Percentiles rank a stretch among this genome's conserved stretches.
phyloP scores from a whole-genome alignment of 2,888 invertebrate genomes.

The Philaethria dido region DNA sequence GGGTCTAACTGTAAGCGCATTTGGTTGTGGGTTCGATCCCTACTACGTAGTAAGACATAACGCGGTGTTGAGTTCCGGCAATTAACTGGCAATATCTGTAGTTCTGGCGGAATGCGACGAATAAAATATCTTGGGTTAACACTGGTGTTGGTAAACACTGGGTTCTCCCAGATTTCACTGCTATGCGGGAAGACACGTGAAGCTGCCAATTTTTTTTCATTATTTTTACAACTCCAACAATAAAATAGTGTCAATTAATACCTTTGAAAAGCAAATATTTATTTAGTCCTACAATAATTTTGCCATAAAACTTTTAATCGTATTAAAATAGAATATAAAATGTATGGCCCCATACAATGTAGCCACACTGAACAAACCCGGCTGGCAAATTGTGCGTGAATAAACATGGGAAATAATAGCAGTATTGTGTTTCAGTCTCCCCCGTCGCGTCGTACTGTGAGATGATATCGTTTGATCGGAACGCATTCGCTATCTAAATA shows the following conservation, averaged over 20 bases:
- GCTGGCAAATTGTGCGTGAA: conserved; percentile 80
- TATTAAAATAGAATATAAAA: conserved; percentile 35
- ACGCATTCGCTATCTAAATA: conserved; percentile 33
- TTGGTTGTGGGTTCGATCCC: no score
- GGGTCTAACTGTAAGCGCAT: no score
- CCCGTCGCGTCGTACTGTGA: conserved; percentile 39
- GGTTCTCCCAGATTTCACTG: no score
- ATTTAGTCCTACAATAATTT: conserved; percentile 28
- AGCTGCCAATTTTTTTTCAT: no score
- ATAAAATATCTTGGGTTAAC: no score
- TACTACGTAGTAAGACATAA: no score
- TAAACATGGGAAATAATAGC: conserved; percentile 78
- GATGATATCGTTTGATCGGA: conserved; percentile 49
- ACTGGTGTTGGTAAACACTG: no score
- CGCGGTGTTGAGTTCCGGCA: no score
- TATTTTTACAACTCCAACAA: neutral
- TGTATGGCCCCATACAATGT: conserved; percentile 52
- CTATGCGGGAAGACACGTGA: no score
- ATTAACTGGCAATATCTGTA: no score
- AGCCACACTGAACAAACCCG: conserved; percentile 75
- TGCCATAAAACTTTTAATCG: conserved; percentile 35
- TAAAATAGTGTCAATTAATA: conserved; percentile 6
- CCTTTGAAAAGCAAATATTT: conserved; percentile 18
- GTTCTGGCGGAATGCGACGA: no score
- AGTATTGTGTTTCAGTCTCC: conserved; percentile 71